Evolutionary conservation across 2,888 invertebrate species (phyloP).

Genomic region (Omphaloscelis lunosa): DNA sequence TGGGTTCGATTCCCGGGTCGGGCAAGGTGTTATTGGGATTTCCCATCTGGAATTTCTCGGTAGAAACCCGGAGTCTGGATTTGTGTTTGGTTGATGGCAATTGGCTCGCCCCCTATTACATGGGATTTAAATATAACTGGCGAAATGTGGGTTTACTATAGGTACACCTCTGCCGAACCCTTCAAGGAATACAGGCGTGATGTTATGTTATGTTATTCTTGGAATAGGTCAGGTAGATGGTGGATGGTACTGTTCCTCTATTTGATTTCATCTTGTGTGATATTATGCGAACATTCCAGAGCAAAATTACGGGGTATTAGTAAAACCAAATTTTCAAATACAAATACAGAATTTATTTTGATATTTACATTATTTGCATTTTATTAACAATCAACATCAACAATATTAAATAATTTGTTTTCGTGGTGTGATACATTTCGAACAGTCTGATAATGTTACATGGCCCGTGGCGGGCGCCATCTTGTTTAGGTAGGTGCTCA

Average conservation of each 20-base stretch:
- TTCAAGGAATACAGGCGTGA: too few relatives aligned
- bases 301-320: slow-evolving; percentile 18
- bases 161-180: too few relatives aligned
- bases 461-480: slow-evolving; percentile 75
- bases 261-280: not conserved
- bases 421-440: slow-evolving; percentile 89
- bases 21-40: too few relatives aligned
- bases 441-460: slow-evolving; percentile 87
- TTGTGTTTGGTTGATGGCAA: too few relatives aligned
- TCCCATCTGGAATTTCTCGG: too few relatives aligned
- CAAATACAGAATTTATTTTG: slow-evolving; percentile 93
- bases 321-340: slow-evolving; percentile 90
- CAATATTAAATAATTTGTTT: slow-evolving; percentile 92
- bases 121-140: too few relatives aligned
- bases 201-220: too few relatives aligned
- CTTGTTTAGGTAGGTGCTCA: slow-evolving; percentile 71
- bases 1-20: too few relatives aligned
- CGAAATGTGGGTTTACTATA: too few relatives aligned
- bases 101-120: too few relatives aligned
- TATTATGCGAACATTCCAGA: not conserved
- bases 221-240: not conserved
- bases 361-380: slow-evolving; percentile 94
- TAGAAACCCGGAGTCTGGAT: too few relatives aligned
- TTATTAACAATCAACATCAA: slow-evolving; percentile 95
- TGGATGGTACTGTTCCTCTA: not conserved